Evolutionary conservation across 2,888 invertebrate species (phyloP).

Genomic region (Augochlorella aurata): DNA sequence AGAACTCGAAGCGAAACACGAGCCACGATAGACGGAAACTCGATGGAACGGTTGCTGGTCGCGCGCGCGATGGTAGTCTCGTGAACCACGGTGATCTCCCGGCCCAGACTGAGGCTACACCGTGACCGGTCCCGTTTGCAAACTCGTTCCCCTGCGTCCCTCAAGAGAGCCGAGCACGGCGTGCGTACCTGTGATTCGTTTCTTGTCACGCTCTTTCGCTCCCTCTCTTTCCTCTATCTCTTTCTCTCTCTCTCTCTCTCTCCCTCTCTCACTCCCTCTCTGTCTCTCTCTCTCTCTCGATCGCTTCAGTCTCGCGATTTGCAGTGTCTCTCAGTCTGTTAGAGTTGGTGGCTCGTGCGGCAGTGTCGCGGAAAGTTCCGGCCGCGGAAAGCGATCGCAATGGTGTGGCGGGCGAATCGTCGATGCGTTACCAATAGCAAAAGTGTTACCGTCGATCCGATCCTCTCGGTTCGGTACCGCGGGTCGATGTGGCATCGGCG

Average conservation of each 20-base stretch:
- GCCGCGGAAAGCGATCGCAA: neutral
- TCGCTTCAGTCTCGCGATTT: neutral
- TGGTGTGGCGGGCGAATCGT: neutral
- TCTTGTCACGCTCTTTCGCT: neutral
- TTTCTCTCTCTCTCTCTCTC: neutral
- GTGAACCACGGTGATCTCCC: slow-evolving; percentile 11
- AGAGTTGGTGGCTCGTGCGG: too few relatives aligned
- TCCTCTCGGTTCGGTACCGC: slow-evolving; percentile 71
- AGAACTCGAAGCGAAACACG: neutral
- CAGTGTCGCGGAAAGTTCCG: too few relatives aligned
- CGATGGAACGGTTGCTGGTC: slow-evolving; percentile 11
- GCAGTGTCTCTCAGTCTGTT: neutral
- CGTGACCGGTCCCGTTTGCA: slow-evolving; percentile 55
- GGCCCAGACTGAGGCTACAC: slow-evolving; percentile 36
- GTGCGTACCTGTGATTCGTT: slow-evolving; percentile 22
- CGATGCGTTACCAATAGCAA: neutral
- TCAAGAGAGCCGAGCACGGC: slow-evolving; percentile 13
- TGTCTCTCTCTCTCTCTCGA: neutral
- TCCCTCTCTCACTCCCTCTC: too few relatives aligned
- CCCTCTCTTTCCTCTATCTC: neutral
- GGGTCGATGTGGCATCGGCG: slow-evolving; percentile 72
- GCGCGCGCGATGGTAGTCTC: neutral
- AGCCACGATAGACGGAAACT: neutral
- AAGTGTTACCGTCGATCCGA: slow-evolving; percentile 40
- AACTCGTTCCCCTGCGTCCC: slow-evolving; percentile 61